Evolutionary conservation across 1,140 invertebrate genomes (phyloP).

Genomic region (Eulimnadia texana): DNA sequence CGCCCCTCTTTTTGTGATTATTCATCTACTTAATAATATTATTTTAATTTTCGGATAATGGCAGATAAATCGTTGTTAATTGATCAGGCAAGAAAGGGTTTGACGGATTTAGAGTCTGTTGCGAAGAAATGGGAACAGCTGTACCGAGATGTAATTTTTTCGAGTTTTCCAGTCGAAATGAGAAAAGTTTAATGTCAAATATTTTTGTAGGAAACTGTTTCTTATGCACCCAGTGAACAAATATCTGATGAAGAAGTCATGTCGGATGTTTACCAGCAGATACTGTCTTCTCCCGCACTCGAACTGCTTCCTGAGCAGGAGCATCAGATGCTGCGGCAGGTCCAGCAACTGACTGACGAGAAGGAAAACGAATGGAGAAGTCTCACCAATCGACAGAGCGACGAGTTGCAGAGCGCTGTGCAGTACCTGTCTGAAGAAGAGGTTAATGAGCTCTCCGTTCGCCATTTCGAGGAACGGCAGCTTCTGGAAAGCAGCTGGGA

Average conservation of each 20-base stretch:
- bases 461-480: conserved; percentile 61
- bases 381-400: conserved; percentile 49
- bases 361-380: conserved; percentile 47
- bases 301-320: conserved; percentile 62
- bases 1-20: no score
- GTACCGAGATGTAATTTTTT: background rate
- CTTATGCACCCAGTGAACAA: conserved; percentile 39
- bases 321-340: conserved; percentile 55
- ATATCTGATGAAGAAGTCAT: conserved; percentile 59
- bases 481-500: conserved; percentile 60
- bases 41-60: background rate
- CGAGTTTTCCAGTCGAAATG: background rate
- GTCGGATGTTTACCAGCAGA: conserved; percentile 60
- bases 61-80: background rate
- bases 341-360: conserved; percentile 46
- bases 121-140: conserved; percentile 1
- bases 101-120: background rate
- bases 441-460: conserved; percentile 55
- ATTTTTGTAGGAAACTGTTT: conserved; percentile 22
- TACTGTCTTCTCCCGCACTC: conserved; percentile 65
- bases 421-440: conserved; percentile 51
- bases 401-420: conserved; percentile 62
- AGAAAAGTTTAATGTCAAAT: background rate
- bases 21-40: no score
- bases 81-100: background rate